Evolutionary conservation across 1,140 invertebrate genomes (phyloP).

Genomic region (Cotesia chilonis): DNA sequence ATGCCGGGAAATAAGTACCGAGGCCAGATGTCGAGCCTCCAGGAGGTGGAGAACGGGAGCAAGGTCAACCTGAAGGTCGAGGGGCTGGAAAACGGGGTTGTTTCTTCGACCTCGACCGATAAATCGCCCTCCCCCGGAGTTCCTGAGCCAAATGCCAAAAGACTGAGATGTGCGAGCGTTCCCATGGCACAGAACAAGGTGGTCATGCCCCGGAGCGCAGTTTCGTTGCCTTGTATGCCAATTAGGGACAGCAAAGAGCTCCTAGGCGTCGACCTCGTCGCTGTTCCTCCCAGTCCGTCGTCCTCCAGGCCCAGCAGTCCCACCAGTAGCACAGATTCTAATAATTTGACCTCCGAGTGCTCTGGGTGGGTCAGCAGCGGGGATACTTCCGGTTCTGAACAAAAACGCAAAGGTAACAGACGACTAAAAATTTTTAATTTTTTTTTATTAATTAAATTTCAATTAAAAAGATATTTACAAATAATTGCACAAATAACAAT

Average conservation of each 20-base stretch:
- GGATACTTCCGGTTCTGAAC: constrained; percentile 65
- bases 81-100: constrained; percentile 40
- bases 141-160: constrained; percentile 49
- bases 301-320: constrained; percentile 59
- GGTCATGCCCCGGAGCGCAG: constrained; percentile 60
- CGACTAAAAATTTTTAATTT: too few relatives aligned
- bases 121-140: constrained; percentile 36
- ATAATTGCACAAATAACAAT: too few relatives aligned
- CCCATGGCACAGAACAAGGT: constrained; percentile 60
- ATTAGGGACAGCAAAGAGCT: constrained; percentile 56
- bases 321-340: constrained; percentile 69
- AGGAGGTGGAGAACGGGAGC: constrained; percentile 61
- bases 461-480: too few relatives aligned
- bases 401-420: constrained; percentile 66
- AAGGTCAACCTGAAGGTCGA: constrained; percentile 59
- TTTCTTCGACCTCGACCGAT: constrained; percentile 39
- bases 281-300: constrained; percentile 57
- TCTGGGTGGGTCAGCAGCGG: constrained; percentile 80
- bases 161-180: constrained; percentile 62
- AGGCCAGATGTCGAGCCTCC: constrained; percentile 44
- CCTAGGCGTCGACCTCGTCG: constrained; percentile 44
- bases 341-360: constrained; percentile 76
- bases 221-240: constrained; percentile 64
- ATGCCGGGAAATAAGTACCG: constrained; percentile 37
- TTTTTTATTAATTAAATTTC: too few relatives aligned